A percentile compares a stretch with the other conserved stretches of the same genome.
These are phyloP conservation scores for Sinohyriopsis cumingii DNA, from an alignment of 2,888 invertebrate genomes.

Conservation along the genomic window DNA sequence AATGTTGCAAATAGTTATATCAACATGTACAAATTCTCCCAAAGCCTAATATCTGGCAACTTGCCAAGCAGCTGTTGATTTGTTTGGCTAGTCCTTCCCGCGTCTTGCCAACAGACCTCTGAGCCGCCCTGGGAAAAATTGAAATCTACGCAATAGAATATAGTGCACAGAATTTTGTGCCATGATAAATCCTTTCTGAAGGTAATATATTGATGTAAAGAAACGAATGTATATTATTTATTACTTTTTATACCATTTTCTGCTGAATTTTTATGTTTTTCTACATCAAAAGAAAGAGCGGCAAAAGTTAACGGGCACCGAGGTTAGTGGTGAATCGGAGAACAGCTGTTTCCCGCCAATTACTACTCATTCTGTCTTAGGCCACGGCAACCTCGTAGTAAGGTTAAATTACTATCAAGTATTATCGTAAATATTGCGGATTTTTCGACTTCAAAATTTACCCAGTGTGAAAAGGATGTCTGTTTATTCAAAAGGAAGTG, in stretches of 20 bases:
- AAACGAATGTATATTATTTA: no score
- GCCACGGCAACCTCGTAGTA: constrained; percentile 59
- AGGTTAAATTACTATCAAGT: constrained; percentile 38
- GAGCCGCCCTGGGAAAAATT: constrained; percentile 40
- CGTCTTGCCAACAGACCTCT: constrained; percentile 64
- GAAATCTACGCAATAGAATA: constrained; percentile 43
- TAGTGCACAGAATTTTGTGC: constrained; percentile 27
- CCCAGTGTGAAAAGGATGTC: constrained; percentile 39
- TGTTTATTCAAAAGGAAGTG: constrained; percentile 49
- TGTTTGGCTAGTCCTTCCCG: constrained; percentile 68
- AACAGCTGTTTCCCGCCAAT: constrained; percentile 70
- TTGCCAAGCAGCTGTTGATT: constrained; percentile 64
- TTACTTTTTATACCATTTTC: neutral
- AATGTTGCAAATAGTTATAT: constrained; percentile 1
- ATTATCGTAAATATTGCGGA: constrained; percentile 28
- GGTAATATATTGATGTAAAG: neutral
- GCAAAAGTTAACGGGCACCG: constrained; percentile 19
- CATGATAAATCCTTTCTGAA: neutral
- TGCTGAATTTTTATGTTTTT: neutral
- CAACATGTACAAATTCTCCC: constrained; percentile 52
- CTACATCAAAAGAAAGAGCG: constrained; percentile 15
- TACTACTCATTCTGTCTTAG: constrained; percentile 67
- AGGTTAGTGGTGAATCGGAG: constrained; percentile 57
- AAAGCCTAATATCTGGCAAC: constrained; percentile 42
- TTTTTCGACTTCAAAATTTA: constrained; percentile 11